Base-by-base conservation (phyloP, 2,113 vertebrate species). In the Ginglymostoma cirratum region DNA sequence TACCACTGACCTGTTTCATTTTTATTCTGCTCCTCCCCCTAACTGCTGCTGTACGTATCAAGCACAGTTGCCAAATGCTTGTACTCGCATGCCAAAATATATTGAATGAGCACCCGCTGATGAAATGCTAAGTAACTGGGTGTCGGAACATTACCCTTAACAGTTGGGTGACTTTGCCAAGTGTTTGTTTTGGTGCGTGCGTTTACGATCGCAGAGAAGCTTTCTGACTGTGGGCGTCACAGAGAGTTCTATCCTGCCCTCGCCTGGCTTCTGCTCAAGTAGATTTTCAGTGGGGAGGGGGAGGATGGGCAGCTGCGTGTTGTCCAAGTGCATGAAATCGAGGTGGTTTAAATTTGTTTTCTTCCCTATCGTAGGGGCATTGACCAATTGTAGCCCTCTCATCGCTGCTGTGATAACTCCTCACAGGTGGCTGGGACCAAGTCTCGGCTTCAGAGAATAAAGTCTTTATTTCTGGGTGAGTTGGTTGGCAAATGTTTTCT, bases 381-480 rank as follows among this genome's bases (percentile, higher is more conserved):
- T n/a, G 30, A 67, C n/a, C 89, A 66, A 42, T 93, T 21, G n/a
- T 65, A 66, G 38, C 17, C 21, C 19, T 67, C 21, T 21, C 23
- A n/a, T n/a, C 19, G 0, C 17, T 17, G 55, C 34, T 66, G 80
- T 38, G 5, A 6, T 45, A 93, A 66, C 21, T 66, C 23, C 19
- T 27, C 52, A n/a, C 87, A 65, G 34, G 17, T 19, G 6, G 61
- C 55, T n/a, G 30, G 61, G 38, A 38, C n/a, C 61, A 3, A 65
- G 61, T 67, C 89, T 66, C 15, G 17, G 61, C 19, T 7, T 93
- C 34, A 10, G 65, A 93, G 15, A 92, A 92, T 65, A 30, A 92
- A n/a, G 87, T 65, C 52, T 92, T 92, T 61, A 65, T 92, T 92
- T 92, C 87, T 65, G 52, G 61, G 55, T 55, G 55, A 92, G 30